Evolutionary conservation across 2,113 vertebrate species (phyloP), one percentile per base, ranked within the genome.

Genomic region (Festucalex cinctus): DNA sequence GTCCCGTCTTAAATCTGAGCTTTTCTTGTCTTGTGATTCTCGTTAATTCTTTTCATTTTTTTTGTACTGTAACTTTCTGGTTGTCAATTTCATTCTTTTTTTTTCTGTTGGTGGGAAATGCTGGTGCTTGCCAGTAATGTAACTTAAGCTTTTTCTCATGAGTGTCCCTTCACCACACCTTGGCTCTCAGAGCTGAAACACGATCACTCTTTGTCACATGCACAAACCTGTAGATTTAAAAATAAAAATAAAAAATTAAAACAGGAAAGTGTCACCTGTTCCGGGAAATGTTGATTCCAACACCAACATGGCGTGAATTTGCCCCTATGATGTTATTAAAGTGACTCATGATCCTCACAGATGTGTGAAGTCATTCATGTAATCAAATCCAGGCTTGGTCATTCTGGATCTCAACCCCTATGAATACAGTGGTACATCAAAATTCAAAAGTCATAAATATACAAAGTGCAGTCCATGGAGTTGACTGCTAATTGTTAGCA

Each of bases 191-290:
- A 22, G 66, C 61, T 58, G 64, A 78, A 70, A 77, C 63, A 53
- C 73, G 64, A 71, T 62, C 54, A 56, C 58, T 43, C 70, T 80
- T 71, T 88, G 84, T 88, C 87, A 86, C 85, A 70, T 90, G 87
- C 78, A 83, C 75, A 74, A 83, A 89, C 90, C 84, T 92, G 86
- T 32, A 32, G 28, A 32, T 56, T n/a, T n/a, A n/a, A n/a, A n/a
- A n/a, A n/a, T n/a, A n/a, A n/a, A n/a, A n/a, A n/a, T n/a, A n/a
- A n/a, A n/a, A n/a, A n/a, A n/a, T n/a, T n/a, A n/a, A n/a, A n/a
- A n/a, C n/a, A 51, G 71, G 61, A 58, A 66, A 59, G 35, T 86
- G 86, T 86, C 82, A 79, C 79, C 69, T 36, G 20, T 76, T 85
- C 68, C 41, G 10, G 70, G 67, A 71, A 77, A 68, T 32, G 73